These are phyloP conservation scores for Rachycentron canadum DNA, from an alignment of 2,797 vertebrate genomes.

Conservation along the genomic window DNA sequence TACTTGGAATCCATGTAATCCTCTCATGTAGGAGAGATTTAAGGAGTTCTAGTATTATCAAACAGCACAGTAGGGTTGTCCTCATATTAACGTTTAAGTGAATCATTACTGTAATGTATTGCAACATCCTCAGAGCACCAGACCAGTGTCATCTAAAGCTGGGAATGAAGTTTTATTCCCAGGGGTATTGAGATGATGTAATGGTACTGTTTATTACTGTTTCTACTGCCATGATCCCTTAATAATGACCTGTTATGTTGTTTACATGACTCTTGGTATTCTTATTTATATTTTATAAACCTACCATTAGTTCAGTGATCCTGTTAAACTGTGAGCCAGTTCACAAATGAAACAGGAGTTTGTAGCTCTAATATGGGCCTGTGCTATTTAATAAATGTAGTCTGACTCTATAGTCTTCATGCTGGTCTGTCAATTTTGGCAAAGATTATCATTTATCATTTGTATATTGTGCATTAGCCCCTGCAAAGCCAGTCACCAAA, in stretches of 20 bases:
- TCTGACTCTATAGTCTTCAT: constrained; percentile 10
- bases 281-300: not conserved
- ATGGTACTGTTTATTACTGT: not conserved
- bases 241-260: constrained; percentile 6
- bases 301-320: not conserved
- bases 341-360: not conserved
- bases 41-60: not conserved
- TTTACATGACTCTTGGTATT: not conserved
- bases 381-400: constrained; percentile 5
- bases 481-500: not conserved
- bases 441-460: constrained; percentile 39
- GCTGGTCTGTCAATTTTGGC: constrained; percentile 19
- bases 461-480: not conserved
- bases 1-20: not conserved
- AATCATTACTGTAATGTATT: not conserved
- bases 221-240: not conserved
- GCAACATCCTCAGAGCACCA: constrained; percentile 20
- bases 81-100: not conserved
- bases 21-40: not conserved
- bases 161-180: constrained; percentile 21
- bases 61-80: not conserved
- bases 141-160: constrained; percentile 16
- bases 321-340: not conserved
- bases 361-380: constrained; percentile 1
- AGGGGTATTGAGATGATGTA: constrained; percentile 7